Base-by-base conservation (phyloP, 2,888 invertebrate species). In the Parelbella ahira region DNA sequence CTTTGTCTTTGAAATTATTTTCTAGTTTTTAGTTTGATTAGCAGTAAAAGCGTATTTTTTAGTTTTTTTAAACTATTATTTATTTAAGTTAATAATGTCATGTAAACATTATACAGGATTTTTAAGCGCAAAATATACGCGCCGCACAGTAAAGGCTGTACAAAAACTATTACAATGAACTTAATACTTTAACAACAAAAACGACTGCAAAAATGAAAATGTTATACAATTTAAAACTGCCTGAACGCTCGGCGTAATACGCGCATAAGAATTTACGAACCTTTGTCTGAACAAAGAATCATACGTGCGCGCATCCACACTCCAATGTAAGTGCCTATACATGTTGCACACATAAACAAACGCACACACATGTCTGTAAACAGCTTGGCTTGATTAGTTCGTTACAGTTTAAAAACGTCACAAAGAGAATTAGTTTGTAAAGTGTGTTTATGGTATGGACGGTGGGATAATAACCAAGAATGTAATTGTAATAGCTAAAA, bases 251-350 rank as follows among this genome's bases (percentile, higher is more conserved):
- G 19, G 13, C 27, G 33, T 41, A 33, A 30, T 41, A 11, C 27
- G 46, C 48, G 51, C 46, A 43, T 48, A 37, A 51, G 49, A 42
- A n/a, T n/a, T n/a, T n/a, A n/a, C 49, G 38, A 51, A 50, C 52
- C 66, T 67, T 64, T 65, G 64, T 65, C 56, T 49, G 28, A 39
- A 54, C 65, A 66, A 66, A 54, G 64, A 59, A 52, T 44, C 38
- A 47, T 56, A 58, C 58, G 53, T 51, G 56, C 48, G 36, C 47
- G 47, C 48, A 49, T 54, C 54, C 30, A 30, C 19, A 15, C 30
- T 25, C 18, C 25, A 15, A 9, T 11, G 18, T 39, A 23, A 18
- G n/a, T n/a, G n/a, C n/a, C 18, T 18, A 39, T 32, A 39, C 50
- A 46, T 50, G 54, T 52, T 47, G 3, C 20, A 3, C 27, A 15